Conservation (phyloP, 2,797 vertebrate genomes). For the Thripadectes ignobilis region DNA sequence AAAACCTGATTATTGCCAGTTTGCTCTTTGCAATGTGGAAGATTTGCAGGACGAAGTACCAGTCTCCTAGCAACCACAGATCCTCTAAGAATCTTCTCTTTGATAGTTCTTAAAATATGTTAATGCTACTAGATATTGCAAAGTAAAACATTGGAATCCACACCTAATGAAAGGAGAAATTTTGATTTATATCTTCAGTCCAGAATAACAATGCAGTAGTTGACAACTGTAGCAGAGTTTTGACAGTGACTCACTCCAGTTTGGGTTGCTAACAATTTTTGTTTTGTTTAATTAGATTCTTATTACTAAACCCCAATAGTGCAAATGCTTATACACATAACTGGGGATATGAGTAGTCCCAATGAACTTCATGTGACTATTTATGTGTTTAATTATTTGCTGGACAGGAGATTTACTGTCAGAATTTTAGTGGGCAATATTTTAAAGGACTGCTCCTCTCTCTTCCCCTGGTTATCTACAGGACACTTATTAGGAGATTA, state of each 20-base stretch:
- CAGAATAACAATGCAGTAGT: background rate
- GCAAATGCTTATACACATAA: constrained; percentile 16
- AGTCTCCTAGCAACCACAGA: constrained; percentile 74
- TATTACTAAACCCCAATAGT: background rate
- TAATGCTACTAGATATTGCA: constrained; percentile 55
- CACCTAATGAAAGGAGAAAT: constrained; percentile 17
- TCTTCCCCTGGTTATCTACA: background rate
- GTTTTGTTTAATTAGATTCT: constrained; percentile 31
- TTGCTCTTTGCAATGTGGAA: constrained; percentile 48
- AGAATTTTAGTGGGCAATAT: background rate
- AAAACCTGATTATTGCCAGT: constrained; percentile 56
- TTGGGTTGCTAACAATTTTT: constrained; percentile 8
- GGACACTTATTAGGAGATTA: constrained; percentile 11
- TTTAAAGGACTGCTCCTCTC: background rate
- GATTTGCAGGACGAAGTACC: constrained; percentile 64
- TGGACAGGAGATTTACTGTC: constrained; percentile 6
- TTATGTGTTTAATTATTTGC: constrained; percentile 55
- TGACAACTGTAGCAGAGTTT: background rate
- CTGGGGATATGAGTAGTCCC: background rate
- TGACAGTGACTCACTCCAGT: background rate
- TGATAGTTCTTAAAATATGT: constrained; percentile 70
- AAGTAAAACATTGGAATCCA: constrained; percentile 29
- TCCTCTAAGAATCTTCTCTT: constrained; percentile 63
- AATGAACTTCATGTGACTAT: constrained; percentile 3
- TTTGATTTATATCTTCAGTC: background rate